A percentile compares a stretch with the other conserved stretches of the same genome.
Conservation (phyloP, 2,888 invertebrate species). For the Chorisops tibialis region DNA sequence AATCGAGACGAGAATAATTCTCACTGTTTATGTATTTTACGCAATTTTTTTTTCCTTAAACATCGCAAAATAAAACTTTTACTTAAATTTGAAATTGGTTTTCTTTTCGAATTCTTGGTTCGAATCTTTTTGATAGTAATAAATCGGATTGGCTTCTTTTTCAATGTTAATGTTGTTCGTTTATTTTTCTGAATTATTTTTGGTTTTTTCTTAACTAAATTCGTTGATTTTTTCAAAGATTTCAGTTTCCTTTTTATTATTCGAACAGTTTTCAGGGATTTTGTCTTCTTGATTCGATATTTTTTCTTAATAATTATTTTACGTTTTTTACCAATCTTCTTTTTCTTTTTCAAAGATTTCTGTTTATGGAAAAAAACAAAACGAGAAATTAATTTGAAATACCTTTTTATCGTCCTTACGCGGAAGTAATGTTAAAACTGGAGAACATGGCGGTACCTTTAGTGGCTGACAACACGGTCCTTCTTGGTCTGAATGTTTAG, state of each 20-base stretch:
- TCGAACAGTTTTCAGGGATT: not conserved
- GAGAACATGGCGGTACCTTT: slow-evolving; percentile 69
- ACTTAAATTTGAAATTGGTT: not conserved
- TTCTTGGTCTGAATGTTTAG: slow-evolving; percentile 47
- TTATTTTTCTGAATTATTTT: not conserved
- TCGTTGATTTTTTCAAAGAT: not conserved
- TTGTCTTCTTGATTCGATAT: not conserved
- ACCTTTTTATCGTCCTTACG: slow-evolving; percentile 24
- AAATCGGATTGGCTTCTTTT: not conserved
- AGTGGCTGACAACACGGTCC: slow-evolving; percentile 52
- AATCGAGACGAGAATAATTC: not conserved
- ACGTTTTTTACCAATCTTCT: not conserved
- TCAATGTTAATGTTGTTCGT: not conserved
- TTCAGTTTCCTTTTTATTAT: not conserved
- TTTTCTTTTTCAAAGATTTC: not conserved
- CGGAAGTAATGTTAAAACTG: slow-evolving; percentile 56
- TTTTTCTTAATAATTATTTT: not conserved
- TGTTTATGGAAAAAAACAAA: not conserved
- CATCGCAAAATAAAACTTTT: not conserved
- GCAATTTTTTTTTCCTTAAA: not conserved
- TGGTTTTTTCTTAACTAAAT: not conserved
- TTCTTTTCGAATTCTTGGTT: not conserved
- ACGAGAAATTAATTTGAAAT: not conserved
- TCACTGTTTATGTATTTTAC: slow-evolving; percentile 5
- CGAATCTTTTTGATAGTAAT: too few relatives aligned